Evolutionary conservation across 2,888 invertebrate species (phyloP).

Genomic region (Oasisia sp.): DNA sequence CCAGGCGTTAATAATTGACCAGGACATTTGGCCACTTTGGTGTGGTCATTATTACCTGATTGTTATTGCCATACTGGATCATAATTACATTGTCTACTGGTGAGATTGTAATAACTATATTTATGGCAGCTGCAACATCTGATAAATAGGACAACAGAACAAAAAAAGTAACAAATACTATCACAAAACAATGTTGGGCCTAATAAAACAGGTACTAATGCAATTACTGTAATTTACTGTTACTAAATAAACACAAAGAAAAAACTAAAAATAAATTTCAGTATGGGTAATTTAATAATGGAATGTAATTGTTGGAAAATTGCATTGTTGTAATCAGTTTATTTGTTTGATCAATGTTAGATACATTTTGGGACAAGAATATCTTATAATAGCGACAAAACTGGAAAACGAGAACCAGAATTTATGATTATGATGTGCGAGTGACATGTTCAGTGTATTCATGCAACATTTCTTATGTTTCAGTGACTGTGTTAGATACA

Average conservation of each 20-base stretch:
- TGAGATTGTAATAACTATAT: background rate
- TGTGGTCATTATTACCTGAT: background rate
- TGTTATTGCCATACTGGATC: background rate
- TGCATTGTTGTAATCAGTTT: no score
- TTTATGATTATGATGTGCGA: no score
- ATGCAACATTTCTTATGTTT: background rate
- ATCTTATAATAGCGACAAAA: no score
- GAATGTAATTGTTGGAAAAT: no score
- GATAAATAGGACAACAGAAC: no score
- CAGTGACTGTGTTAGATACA: conserved; percentile 7
- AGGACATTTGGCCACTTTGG: background rate
- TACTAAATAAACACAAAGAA: background rate
- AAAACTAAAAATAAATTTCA: no score
- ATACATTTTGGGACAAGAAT: no score
- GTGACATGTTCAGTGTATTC: background rate
- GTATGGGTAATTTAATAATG: no score
- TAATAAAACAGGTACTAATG: background rate
- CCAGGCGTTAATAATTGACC: conserved; percentile 9
- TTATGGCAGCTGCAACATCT: background rate
- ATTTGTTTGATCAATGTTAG: no score
- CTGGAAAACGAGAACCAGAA: no score
- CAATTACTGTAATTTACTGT: background rate
- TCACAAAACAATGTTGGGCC: background rate
- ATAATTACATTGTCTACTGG: background rate
- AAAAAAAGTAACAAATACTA: background rate